phyloP scores from a whole-genome alignment of 2,797 vertebrate genomes.

The Danio choprae region DNA sequence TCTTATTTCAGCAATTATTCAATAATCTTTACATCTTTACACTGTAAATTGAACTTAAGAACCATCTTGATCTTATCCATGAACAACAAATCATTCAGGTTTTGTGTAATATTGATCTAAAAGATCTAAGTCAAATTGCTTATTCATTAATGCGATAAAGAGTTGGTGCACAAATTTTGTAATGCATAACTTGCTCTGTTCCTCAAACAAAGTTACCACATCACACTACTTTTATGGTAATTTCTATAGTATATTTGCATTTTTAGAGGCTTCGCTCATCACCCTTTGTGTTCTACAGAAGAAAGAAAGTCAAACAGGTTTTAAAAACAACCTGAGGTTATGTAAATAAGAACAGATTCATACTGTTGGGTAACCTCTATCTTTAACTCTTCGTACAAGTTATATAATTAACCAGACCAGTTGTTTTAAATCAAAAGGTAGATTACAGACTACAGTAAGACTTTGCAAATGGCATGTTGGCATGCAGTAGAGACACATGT shows the following conservation, averaged over 20 bases:
- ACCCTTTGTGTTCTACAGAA: neutral
- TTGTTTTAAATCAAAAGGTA: slow-evolving; percentile 28
- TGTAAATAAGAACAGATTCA: neutral
- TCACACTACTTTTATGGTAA: neutral
- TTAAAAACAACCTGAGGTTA: neutral
- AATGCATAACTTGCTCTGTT: neutral
- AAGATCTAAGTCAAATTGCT: neutral
- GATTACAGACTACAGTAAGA: neutral
- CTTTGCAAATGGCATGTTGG: slow-evolving; percentile 13
- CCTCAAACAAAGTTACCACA: neutral
- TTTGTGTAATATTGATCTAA: neutral
- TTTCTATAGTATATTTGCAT: neutral
- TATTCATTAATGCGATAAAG: neutral
- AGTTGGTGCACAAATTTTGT: neutral
- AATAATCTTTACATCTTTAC: neutral
- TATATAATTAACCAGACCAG: neutral
- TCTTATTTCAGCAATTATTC: neutral
- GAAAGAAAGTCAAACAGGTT: neutral
- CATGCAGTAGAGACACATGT: slow-evolving; percentile 7
- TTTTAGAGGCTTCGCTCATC: neutral
- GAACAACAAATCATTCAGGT: neutral
- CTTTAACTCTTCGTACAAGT: neutral
- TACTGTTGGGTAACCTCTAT: neutral
- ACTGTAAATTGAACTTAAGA: neutral
- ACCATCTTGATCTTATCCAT: neutral